Evolutionary conservation across 2,888 invertebrate genomes (phyloP), one percentile per base, ranked within the genome.

Genomic region (Hedya salicella): DNA sequence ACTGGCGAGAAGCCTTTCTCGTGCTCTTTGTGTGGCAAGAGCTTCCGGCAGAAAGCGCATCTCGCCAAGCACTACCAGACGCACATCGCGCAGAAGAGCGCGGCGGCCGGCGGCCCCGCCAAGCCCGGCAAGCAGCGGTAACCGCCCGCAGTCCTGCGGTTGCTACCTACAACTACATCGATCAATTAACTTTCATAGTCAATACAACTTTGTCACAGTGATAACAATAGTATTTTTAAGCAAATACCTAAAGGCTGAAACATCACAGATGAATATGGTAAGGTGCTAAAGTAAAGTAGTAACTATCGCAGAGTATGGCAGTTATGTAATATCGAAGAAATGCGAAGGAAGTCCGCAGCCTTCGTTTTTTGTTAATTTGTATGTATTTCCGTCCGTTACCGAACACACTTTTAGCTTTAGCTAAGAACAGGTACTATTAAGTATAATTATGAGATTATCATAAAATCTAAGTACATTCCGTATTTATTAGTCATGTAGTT

Each of bases 1-100:
- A 99, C 99, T 0, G 99, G 98, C 0, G 99, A 99, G 87, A 99
- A 99, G 82, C 99, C 99, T 0, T 99, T 99, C 87, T 95, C 97
- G 39, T 99, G 99, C 86, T 96, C 96, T 16, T 94, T 98, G 65
- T 99, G 99, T 85, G 97, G 97, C 71, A 98, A 97, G 86, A 97
- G 96, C 80, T 98, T 98, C 90, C 94, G 97, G 54, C 97, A 98
- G 86, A 98, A 98, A 82, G 97, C 97, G 0, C 97, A 98, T 79
- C 93, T 98, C 75, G 97, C 97, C 68, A 98, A 98, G 85, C 97
- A 98, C 89, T 97, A 97, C 83, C 97, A 97, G 92, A 98, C 97
- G 69, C 98, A 98, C 86, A 96, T 97, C 81, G 96, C 97, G 53
- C 97, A 97, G 86, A 96, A 97, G 86, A 95, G 94, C 77, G 95